These are phyloP conservation scores for Drosophila cardini DNA, from an alignment of 1,140 invertebrate genomes.

Conservation along the genomic window DNA sequence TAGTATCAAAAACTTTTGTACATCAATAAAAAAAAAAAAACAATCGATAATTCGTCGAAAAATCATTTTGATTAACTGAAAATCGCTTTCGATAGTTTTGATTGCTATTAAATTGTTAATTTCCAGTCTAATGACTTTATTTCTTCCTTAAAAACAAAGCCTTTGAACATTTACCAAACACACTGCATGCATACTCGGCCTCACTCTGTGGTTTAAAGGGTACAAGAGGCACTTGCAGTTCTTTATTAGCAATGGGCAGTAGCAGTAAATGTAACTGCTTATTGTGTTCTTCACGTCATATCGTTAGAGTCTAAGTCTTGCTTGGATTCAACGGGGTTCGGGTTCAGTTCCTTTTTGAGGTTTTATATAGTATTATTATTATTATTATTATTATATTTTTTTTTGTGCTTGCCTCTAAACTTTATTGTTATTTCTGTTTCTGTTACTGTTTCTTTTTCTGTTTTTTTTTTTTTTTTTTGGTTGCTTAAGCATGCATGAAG, in stretches of 20 bases:
- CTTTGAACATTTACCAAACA: too few species aligned
- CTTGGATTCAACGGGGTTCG: slow-evolving; percentile 14
- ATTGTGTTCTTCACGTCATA: slow-evolving; percentile 32
- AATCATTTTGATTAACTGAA: too few species aligned
- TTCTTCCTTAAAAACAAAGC: too few species aligned
- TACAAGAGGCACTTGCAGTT: slow-evolving; percentile 37
- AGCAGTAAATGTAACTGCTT: slow-evolving; percentile 48
- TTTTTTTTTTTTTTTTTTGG: slow-evolving; percentile 9
- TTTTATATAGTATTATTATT: not conserved
- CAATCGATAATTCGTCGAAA: too few species aligned
- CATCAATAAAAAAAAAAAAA: too few species aligned
- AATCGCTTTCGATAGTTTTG: too few species aligned
- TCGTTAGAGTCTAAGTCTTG: slow-evolving; percentile 20
- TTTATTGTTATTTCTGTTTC: slow-evolving; percentile 11
- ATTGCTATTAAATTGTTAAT: too few species aligned
- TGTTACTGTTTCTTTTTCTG: not conserved
- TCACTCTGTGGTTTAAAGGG: slow-evolving; percentile 12
- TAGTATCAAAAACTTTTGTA: too few species aligned
- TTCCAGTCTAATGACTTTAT: too few species aligned
- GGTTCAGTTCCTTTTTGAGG: slow-evolving; percentile 27
- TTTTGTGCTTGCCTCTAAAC: not conserved
- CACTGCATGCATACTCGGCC: not conserved
- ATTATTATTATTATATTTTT: not conserved
- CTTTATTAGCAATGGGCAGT: slow-evolving; percentile 42
- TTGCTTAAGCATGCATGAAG: slow-evolving; percentile 74